Evolutionary conservation across 2,888 invertebrate genomes (phyloP).

Genomic region (Iphiclides podalirius): DNA sequence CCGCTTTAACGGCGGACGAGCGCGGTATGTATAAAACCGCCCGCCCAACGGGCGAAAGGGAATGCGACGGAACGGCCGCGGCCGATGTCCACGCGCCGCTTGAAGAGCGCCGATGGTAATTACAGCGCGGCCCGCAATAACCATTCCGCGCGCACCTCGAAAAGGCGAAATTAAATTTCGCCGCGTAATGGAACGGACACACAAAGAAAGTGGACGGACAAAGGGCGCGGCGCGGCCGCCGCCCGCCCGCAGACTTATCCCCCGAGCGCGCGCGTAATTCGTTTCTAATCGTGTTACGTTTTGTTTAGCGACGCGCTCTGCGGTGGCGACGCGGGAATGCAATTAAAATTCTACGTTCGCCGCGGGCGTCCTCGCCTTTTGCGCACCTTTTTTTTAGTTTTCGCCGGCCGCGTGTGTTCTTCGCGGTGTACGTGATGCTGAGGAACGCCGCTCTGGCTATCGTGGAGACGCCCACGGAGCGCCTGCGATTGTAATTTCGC

Average conservation of each 20-base stretch:
- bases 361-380: too few relatives aligned
- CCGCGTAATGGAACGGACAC: conserved; percentile 78
- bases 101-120: conserved; percentile 71
- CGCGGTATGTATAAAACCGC: conserved; percentile 49
- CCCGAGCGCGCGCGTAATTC: conserved; percentile 55
- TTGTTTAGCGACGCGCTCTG: conserved; percentile 41
- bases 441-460: too few relatives aligned
- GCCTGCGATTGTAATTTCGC: too few relatives aligned
- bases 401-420: too few relatives aligned
- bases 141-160: conserved; percentile 79
- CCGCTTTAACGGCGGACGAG: conserved; percentile 70
- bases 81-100: conserved; percentile 74
- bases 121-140: conserved; percentile 70
- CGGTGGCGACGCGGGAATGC: conserved; percentile 13
- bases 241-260: conserved; percentile 43
- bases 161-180: conserved; percentile 78
- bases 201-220: conserved; percentile 77
- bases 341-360: conserved; percentile 18
- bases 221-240: conserved; percentile 64
- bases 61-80: conserved; percentile 76
- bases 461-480: too few relatives aligned
- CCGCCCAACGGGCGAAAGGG: conserved; percentile 69
- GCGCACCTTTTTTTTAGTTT: not conserved
- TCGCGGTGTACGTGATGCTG: too few relatives aligned
- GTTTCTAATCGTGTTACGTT: conserved; percentile 76